Evolutionary conservation across 1,140 invertebrate species (phyloP).

Genomic region (Rhagoletis zephyria): DNA sequence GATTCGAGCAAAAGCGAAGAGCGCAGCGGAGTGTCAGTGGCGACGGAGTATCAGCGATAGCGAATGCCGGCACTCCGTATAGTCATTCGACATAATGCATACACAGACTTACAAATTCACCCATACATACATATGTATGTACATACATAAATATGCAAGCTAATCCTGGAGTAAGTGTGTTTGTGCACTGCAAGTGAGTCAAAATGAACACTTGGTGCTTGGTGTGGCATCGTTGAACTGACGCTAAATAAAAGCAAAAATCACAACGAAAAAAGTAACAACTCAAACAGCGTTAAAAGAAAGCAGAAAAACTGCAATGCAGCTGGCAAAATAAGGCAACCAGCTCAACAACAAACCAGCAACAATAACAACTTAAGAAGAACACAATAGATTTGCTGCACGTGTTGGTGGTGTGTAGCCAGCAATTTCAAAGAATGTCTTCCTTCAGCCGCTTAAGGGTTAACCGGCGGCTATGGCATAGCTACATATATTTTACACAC

Average conservation of each 20-base stretch:
- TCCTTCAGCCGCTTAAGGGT: neutral
- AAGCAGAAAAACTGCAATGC: neutral
- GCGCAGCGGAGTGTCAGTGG: constrained; percentile 6
- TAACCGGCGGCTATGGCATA: neutral
- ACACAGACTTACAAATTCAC: neutral
- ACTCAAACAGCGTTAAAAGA: neutral
- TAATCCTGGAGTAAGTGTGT: neutral
- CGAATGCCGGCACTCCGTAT: constrained; percentile 37
- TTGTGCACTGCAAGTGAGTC: constrained; percentile 20
- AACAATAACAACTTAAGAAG: neutral
- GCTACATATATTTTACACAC: neutral
- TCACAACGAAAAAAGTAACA: neutral
- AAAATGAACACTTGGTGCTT: constrained; percentile 47
- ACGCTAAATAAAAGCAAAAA: constrained; percentile 23
- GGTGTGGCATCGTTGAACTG: constrained; percentile 20
- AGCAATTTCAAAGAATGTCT: neutral
- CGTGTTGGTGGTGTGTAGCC: constrained; percentile 11
- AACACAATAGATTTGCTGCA: neutral
- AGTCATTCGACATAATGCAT: neutral
- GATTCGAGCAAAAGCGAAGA: neutral
- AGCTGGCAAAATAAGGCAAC: constrained; percentile 13
- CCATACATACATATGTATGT: neutral
- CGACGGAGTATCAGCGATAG: constrained; percentile 24
- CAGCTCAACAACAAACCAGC: neutral
- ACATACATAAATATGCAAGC: neutral